These are phyloP conservation scores for Melopsittacus undulatus DNA, from an alignment of 2,797 vertebrate genomes.

Conservation along the genomic window DNA sequence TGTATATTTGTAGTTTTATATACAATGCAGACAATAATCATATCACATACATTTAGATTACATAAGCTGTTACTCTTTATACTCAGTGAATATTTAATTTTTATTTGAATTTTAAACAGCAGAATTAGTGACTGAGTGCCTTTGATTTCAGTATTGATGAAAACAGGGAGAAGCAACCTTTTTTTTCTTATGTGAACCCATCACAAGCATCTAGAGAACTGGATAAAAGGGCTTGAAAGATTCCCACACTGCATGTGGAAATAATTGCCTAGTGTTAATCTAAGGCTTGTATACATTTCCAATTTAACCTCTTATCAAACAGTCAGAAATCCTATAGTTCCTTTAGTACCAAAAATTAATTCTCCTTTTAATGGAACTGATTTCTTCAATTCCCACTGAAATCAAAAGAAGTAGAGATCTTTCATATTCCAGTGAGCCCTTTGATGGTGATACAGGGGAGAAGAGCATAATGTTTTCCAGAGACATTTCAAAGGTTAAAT, in stretches of 20 bases:
- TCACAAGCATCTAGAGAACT: conserved; percentile 40
- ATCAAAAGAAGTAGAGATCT: not conserved
- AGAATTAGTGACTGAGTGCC: conserved; percentile 27
- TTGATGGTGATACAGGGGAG: not conserved
- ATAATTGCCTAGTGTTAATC: conserved; percentile 28
- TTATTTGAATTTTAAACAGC: conserved; percentile 38
- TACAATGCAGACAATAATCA: not conserved
- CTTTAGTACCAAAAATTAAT: not conserved
- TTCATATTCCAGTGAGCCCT: not conserved
- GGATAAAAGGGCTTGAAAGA: conserved; percentile 42
- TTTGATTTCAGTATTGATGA: conserved; percentile 58
- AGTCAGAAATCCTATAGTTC: not conserved
- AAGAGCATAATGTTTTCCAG: not conserved
- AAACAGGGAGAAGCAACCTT: conserved; percentile 23
- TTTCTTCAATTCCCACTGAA: not conserved
- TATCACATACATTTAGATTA: not conserved
- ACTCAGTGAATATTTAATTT: not conserved
- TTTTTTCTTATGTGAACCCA: conserved; percentile 40
- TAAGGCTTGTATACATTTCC: conserved; percentile 5
- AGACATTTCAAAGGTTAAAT: not conserved
- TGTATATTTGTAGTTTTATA: not conserved
- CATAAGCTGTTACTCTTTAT: not conserved
- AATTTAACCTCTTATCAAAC: not conserved
- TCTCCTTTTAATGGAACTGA: not conserved
- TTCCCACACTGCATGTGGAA: conserved; percentile 23